Evolutionary conservation across 2,113 vertebrate species (phyloP).

Genomic region (Nycticebus coucang): DNA sequence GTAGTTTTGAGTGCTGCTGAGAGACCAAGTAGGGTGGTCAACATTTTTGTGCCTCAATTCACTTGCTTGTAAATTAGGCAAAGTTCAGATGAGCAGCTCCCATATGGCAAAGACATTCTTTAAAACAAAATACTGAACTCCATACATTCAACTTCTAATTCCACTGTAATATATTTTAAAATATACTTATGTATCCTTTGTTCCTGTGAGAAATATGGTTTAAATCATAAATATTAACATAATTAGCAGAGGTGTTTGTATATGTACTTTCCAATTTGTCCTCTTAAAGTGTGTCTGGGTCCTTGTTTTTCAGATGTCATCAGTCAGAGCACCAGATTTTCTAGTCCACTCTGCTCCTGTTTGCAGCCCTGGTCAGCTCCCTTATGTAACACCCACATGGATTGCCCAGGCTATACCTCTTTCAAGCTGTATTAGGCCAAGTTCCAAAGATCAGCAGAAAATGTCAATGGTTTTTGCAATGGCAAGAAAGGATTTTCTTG

Average conservation of each 20-base stretch:
- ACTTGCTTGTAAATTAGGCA: not conserved
- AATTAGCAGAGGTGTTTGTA: not conserved
- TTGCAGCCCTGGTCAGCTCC: not conserved
- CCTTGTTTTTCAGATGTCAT: not conserved
- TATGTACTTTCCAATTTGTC: not conserved
- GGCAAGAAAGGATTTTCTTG: conserved; percentile 90
- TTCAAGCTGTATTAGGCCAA: not conserved
- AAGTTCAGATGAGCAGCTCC: not conserved
- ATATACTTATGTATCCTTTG: not conserved
- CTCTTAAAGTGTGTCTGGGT: not conserved
- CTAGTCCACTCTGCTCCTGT: not conserved
- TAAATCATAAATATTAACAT: not conserved
- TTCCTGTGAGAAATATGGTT: not conserved
- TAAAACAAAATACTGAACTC: not conserved
- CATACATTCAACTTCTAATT: not conserved
- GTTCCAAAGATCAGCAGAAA: conserved; percentile 83
- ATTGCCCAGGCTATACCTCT: not conserved
- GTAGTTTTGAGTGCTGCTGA: not conserved
- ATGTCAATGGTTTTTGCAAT: conserved; percentile 89
- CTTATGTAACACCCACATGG: not conserved
- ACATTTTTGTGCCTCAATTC: not conserved
- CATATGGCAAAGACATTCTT: not conserved
- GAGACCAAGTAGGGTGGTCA: not conserved
- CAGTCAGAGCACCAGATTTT: not conserved
- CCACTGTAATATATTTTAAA: not conserved